Percentiles rank a stretch among this genome's conserved stretches.
These are phyloP conservation scores for Oscheius sp. DNA, from an alignment of 2,888 invertebrate species.

Conservation along the genomic window DNA sequence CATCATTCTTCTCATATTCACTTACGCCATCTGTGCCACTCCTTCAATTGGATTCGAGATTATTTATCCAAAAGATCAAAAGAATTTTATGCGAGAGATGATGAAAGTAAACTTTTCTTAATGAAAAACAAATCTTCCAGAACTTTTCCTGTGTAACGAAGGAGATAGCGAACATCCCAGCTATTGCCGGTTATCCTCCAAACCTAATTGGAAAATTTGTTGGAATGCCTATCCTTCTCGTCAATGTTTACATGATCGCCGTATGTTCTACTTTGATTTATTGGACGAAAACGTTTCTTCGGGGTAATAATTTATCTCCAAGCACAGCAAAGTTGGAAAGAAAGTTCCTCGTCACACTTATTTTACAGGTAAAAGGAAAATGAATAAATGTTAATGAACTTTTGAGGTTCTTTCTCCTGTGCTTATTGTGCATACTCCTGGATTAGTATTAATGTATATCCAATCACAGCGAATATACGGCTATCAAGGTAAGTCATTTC, in stretches of 20 bases:
- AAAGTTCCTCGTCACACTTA: neutral
- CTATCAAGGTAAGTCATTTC: neutral
- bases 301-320: neutral
- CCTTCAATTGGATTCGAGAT: neutral
- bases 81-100: neutral
- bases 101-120: neutral
- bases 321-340: neutral
- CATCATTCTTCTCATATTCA: neutral
- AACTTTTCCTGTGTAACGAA: neutral
- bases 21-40: constrained; percentile 3
- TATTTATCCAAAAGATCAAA: neutral
- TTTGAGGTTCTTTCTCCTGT: neutral
- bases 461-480: neutral
- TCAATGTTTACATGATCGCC: neutral
- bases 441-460: constrained; percentile 1
- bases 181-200: neutral
- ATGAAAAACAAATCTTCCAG: neutral
- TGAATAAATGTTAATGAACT: neutral
- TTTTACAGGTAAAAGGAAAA: neutral
- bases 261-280: neutral
- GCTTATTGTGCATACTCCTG: neutral
- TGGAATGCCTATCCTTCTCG: neutral
- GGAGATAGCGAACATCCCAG: neutral
- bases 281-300: neutral
- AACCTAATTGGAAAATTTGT: neutral